Base-by-base conservation (phyloP, 2,888 invertebrate species). In the Meiosimyza platycephala region DNA sequence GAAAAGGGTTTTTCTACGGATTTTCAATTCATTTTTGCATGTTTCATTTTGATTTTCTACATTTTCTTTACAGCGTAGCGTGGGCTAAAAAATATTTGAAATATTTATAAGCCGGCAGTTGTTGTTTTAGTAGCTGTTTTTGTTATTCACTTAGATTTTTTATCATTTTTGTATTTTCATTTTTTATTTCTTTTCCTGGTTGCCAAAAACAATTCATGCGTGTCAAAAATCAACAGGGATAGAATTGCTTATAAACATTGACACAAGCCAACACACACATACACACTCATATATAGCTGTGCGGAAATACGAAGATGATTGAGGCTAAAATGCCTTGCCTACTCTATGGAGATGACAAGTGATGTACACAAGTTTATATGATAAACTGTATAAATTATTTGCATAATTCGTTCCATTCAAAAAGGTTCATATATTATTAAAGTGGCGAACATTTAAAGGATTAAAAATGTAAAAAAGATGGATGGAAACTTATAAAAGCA, bases 101-200 rank as follows among this genome's bases (percentile, higher is more conserved):
- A 68, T 68, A 68, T 40, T 68, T 57, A 40, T 12, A 51, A 16
- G 51, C 65, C 22, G 5, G 16, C 22, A 68, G 47, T 47, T 57
- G n/a, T 55, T 55, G n/a, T 68, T 55, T 57, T 55, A 68, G 33
- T 55, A 16, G 64, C 60, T 22, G 16, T 70, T 72, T 57, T 63
- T 55, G 63, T 52, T 52, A 54, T 62, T 16, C 55, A 63, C 47
- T 48, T 40, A 48, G 15, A 11, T 16, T 6, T 40, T 11, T 72
- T 28, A 50, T 18, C 65, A 47, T 54, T 48, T 54, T 67, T 16
- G n/a, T 73, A 65, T 75, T 73, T 65, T 64, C 50, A 64, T 69
- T 76, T 72, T 75, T 79, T 74, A 81, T 75, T 75, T 81, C 77
- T 79, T 28, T 55, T 54, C 76, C 78, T 77, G 82, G 80, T 81